phyloP scores from a whole-genome alignment of 2,113 vertebrate genomes.

The Ellobius talpinus region DNA sequence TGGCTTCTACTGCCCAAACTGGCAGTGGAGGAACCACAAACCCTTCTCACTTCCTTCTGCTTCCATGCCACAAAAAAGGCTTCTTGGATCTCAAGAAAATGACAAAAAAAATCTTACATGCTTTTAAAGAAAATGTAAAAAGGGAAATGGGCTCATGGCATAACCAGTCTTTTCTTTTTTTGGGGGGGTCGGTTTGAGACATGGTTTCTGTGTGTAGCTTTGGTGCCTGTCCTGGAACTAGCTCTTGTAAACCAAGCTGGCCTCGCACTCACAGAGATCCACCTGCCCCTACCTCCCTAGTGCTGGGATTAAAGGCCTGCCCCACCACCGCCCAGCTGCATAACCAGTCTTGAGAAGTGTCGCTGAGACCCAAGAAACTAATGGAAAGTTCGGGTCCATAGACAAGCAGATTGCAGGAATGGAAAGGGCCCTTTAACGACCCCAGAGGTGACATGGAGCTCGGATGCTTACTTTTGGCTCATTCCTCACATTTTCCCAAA shows the following conservation, averaged over 20 bases:
- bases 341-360: background rate
- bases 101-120: conserved; percentile 18
- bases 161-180: too few species aligned
- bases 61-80: background rate
- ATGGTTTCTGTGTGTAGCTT: too few species aligned
- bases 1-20: conserved; percentile 22
- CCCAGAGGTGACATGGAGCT: conserved; percentile 30
- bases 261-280: too few species aligned
- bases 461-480: conserved; percentile 64
- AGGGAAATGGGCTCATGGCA: background rate
- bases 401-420: background rate
- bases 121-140: background rate
- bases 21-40: conserved; percentile 24
- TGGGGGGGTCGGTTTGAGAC: too few species aligned
- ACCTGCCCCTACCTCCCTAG: too few species aligned
- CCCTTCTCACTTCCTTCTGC: conserved; percentile 17
- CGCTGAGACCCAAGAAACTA: background rate
- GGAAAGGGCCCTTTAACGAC: conserved; percentile 47
- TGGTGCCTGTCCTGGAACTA: too few species aligned
- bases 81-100: conserved; percentile 14
- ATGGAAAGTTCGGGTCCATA: background rate
- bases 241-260: too few species aligned
- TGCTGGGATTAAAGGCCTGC: too few species aligned
- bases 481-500: conserved; percentile 63
- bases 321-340: background rate